Conservation (phyloP, 2,888 invertebrate genomes). For the Empis livida region DNA sequence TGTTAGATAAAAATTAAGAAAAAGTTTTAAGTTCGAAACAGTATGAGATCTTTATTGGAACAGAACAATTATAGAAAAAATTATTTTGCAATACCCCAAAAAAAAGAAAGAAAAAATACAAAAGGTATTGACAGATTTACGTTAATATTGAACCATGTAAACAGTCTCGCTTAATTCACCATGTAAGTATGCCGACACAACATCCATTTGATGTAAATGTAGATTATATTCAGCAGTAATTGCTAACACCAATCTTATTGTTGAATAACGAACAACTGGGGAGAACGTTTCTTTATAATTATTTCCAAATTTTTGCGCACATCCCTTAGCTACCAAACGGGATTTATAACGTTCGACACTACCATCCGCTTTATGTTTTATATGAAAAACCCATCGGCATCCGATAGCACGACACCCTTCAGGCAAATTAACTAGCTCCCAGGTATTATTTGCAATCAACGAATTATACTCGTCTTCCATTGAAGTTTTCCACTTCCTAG, state of each 20-base stretch:
- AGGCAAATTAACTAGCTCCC: constrained; percentile 1
- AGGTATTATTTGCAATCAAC: constrained; percentile 1
- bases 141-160: constrained; percentile 4
- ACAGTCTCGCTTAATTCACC: constrained; percentile 8
- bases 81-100: no score
- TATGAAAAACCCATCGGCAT: constrained; percentile 8
- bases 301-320: constrained; percentile 6
- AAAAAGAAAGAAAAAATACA: no score
- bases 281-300: constrained; percentile 9
- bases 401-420: neutral
- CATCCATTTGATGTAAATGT: constrained; percentile 7
- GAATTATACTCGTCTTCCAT: neutral
- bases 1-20: no score
- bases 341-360: constrained; percentile 5
- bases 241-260: constrained; percentile 7
- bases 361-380: constrained; percentile 8
- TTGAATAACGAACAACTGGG: constrained; percentile 7
- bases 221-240: constrained; percentile 7
- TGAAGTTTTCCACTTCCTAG: neutral
- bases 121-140: no score
- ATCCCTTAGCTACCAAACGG: constrained; percentile 10
- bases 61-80: no score
- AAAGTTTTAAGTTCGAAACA: no score
- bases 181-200: constrained; percentile 9
- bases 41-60: no score